Evolutionary conservation across 2,797 vertebrate genomes (phyloP).

Genomic region (Lacerta viridis): DNA sequence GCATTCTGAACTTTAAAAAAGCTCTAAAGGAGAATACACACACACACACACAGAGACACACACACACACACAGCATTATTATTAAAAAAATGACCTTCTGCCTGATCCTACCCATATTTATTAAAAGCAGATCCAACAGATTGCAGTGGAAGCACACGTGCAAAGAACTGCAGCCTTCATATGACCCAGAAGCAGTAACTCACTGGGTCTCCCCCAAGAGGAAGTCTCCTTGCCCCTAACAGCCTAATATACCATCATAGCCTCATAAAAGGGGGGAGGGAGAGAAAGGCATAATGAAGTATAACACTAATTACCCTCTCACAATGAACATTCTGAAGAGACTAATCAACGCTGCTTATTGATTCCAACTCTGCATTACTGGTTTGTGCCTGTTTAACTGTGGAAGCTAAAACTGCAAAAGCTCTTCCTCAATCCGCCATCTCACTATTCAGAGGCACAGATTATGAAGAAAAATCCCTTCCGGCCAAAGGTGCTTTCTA

Average conservation of each 20-base stretch:
- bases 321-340: not conserved
- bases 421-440: slow-evolving; percentile 13
- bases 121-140: not conserved
- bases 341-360: not conserved
- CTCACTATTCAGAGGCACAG: slow-evolving; percentile 33
- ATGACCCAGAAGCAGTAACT: not conserved
- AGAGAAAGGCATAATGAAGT: not conserved
- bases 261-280: not conserved
- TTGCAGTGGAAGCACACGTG: not conserved
- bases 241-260: not conserved
- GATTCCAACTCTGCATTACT: not conserved
- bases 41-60: not conserved
- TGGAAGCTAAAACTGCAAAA: slow-evolving; percentile 12
- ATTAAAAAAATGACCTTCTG: not conserved
- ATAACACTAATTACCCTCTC: not conserved
- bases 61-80: not conserved
- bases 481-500: slow-evolving; percentile 6
- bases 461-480: slow-evolving; percentile 13
- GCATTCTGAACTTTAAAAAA: not conserved
- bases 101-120: not conserved
- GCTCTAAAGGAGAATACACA: not conserved
- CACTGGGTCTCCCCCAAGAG: not conserved
- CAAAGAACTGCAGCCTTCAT: not conserved
- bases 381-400: not conserved
- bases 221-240: not conserved